phyloP scores from a whole-genome alignment of 1,140 invertebrate species.

The Psilanteris sp. region DNA sequence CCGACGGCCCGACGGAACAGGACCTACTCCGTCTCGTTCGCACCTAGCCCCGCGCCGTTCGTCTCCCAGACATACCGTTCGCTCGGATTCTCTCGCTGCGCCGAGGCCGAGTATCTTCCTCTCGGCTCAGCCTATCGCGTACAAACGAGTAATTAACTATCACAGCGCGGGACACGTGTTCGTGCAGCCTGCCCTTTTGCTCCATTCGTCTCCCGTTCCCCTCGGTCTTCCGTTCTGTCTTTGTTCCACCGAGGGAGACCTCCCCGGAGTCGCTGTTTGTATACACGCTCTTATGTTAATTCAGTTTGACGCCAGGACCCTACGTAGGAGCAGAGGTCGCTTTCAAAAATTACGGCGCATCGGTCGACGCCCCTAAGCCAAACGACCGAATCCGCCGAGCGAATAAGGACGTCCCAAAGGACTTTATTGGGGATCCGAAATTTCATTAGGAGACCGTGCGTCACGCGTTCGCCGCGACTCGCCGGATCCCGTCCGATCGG shows the following conservation, averaged over 20 bases:
- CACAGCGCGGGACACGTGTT: slow-evolving; percentile 69
- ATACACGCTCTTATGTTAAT: slow-evolving; percentile 80
- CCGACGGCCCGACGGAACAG: slow-evolving; percentile 60
- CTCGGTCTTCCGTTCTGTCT: slow-evolving; percentile 13
- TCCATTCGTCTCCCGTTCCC: slow-evolving; percentile 14
- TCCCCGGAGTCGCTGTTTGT: slow-evolving; percentile 71
- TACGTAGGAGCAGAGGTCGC: slow-evolving; percentile 54
- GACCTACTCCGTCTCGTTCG: slow-evolving; percentile 43
- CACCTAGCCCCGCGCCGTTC: slow-evolving; percentile 3
- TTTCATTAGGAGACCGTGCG: slow-evolving; percentile 33
- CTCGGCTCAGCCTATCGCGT: slow-evolving; percentile 64
- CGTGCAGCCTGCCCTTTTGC: slow-evolving; percentile 53
- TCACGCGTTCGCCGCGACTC: too few relatives aligned
- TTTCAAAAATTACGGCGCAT: slow-evolving; percentile 71
- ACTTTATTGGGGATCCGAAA: slow-evolving; percentile 21
- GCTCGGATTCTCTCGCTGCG: slow-evolving; percentile 13
- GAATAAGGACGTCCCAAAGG: slow-evolving; percentile 16
- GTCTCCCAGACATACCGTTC: slow-evolving; percentile 24
- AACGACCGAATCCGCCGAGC: slow-evolving; percentile 7
- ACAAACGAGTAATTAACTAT: slow-evolving; percentile 79
- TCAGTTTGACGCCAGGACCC: slow-evolving; percentile 76
- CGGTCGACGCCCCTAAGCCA: slow-evolving; percentile 5
- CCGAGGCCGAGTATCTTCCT: too few relatives aligned
- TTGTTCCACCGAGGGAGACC: slow-evolving; percentile 10
- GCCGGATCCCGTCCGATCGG: not conserved